Conservation (phyloP, 92 coral and sea anemone genomes). For the Zoanthus sansibaricus region DNA sequence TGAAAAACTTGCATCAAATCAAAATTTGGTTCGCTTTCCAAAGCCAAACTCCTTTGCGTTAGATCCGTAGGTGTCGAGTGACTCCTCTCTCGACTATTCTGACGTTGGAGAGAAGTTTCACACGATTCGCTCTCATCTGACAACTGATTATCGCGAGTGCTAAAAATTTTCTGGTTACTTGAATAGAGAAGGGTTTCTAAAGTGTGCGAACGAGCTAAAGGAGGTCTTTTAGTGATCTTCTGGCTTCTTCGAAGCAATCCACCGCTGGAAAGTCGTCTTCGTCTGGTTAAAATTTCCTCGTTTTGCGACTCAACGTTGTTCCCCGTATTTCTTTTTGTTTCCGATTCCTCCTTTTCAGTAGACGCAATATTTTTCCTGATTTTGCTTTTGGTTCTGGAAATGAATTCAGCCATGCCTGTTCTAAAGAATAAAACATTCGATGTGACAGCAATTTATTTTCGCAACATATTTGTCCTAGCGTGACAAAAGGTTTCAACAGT, state of each 20-base stretch:
- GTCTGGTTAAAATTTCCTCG: background rate
- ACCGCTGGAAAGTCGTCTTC: constrained; percentile 32
- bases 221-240: background rate
- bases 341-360: background rate
- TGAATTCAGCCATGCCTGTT: constrained; percentile 34
- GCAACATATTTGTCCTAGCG: constrained; percentile 16
- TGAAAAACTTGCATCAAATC: background rate
- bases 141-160: background rate
- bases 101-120: background rate
- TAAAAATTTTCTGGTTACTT: background rate
- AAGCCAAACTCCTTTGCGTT: background rate
- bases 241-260: constrained; percentile 42
- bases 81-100: constrained; percentile 15
- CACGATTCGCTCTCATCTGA: background rate
- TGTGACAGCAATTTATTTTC: constrained; percentile 8
- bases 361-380: background rate
- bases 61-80: constrained; percentile 13
- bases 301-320: constrained; percentile 1
- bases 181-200: constrained; percentile 11
- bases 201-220: constrained; percentile 26
- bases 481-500: constrained; percentile 19
- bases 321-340: background rate
- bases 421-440: constrained; percentile 13
- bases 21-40: background rate
- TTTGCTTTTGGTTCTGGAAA: background rate